Conservation (phyloP, 2,888 invertebrate genomes). For the Panzeria rudis region DNA sequence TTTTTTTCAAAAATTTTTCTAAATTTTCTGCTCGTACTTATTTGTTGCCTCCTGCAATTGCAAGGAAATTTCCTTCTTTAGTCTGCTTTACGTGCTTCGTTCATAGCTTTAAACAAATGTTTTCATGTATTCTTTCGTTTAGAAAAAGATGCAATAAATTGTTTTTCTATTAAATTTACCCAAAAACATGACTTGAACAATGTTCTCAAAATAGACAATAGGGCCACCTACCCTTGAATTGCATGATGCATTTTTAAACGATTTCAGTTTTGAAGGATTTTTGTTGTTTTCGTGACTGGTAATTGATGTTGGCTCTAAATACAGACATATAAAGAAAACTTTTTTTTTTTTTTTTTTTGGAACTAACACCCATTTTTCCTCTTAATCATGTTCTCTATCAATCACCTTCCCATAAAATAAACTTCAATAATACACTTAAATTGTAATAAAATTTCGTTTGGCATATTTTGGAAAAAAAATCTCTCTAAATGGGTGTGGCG, state of each 20-base stretch:
- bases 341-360: too few species aligned
- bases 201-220: too few species aligned
- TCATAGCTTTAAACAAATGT: not conserved
- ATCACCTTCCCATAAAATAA: too few species aligned
- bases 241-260: not conserved
- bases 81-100: not conserved
- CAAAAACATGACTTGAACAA: not conserved
- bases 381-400: too few species aligned
- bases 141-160: not conserved
- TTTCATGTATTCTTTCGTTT: not conserved
- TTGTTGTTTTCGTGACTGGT: not conserved
- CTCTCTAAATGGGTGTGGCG: too few species aligned
- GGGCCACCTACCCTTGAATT: not conserved
- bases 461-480: too few species aligned
- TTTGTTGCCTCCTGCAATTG: not conserved
- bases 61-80: not conserved
- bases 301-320: not conserved
- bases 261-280: not conserved
- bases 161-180: not conserved
- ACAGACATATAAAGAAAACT: not conserved
- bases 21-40: not conserved
- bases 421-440: too few species aligned
- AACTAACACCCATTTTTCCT: too few species aligned
- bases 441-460: too few species aligned
- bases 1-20: not conserved